Base-by-base conservation (phyloP, 2,888 invertebrate species). In the Gymnoscelis rufifasciata region DNA sequence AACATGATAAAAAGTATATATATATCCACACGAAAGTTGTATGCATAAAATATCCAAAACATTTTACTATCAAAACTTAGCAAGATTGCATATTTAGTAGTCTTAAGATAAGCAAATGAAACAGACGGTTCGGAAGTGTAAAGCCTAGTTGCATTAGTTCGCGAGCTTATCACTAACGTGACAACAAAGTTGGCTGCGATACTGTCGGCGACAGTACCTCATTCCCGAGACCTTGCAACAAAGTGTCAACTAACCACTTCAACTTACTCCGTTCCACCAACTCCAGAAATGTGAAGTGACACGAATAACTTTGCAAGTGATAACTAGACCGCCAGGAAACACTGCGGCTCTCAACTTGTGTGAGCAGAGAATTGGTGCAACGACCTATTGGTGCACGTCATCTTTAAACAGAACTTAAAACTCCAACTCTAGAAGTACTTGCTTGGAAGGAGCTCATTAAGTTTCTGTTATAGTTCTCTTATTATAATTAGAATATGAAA, bases 161-260 rank as follows among this genome's bases (percentile, higher is more conserved):
- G 39, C 52, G 46, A 57, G 66, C 68, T 71, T 71, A 72, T 67
- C 72, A 60, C 57, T 57, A 56, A 60, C 59, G 65, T 57, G 54
- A 52, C 57, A 59, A 64, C 64, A 60, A 71, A 71, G 68, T 71
- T 71, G 52, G 42, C 39, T 35, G 57, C 54, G 62, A 59, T 65
- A 63, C 60, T 66, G 68, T 59, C 62, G 52, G 11, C 56, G 57
- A 43, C 67, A 71, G 71, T 66, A 62, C 73, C 80, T 71, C 60
- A 62, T 61, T 59, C 57, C 64, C 58, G 69, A 69, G 73, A 74
- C 76, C 80, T 73, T 69, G 74, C 73, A 76, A 76, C 78, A 74
- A 78, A 78, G 71, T 80, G 72, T 76, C 78, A 78, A 68, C 72
- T 68, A 74, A 71, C 72, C 71, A 68, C 70, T 78, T 69, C 72